Evolutionary conservation across 2,113 vertebrate genomes (phyloP), one percentile per base, ranked within the genome.

Genomic region (Leucopsar rothschildi): DNA sequence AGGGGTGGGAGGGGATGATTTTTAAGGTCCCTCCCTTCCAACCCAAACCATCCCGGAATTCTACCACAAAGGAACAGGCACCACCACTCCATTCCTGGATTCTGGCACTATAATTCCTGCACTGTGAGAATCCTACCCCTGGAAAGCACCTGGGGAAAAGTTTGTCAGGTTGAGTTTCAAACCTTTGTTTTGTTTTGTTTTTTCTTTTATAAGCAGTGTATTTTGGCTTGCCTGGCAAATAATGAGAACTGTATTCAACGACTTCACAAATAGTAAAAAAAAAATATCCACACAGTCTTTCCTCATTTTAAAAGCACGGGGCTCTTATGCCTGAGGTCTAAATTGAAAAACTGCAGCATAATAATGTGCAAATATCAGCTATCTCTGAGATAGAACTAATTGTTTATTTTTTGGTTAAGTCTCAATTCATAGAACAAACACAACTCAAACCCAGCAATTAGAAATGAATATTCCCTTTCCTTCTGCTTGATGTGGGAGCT

Each of bases 1-100:
- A 37, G 37, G 37, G 37, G 1, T 12, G 50, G 15, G 0, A 19
- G 2, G 8, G 0, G 16, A 15, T 4, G 16, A 7, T 6, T 12
- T 40, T 61, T 40, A 35, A 89, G 14, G 16, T 53, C 39, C 25
- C 25, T 40, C 40, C 15, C 22, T 44, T 65, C 50, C 68, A 57
- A 14, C 23, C 60, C 60, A n/a, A 45, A 11, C 23, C 29, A 15
- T 6, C 11, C 29, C 12, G 63, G 53, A 15, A 52, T 37, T 44
- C 60, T 50, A 0, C 1, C 78, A 39, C 52, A 68, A 24, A 85
- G 10, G 42, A 68, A 27, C 27, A 45, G 37, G n/a, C 45, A 57
- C 17, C 6, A 3, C 18, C 50, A 31, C 42, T 45, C 37, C 21
- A 1, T 4, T 55, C 52, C 44, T 66, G 42, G 28, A 3, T 59